phyloP scores from a whole-genome alignment of 2,113 vertebrate genomes.

The Lates calcarifer region DNA sequence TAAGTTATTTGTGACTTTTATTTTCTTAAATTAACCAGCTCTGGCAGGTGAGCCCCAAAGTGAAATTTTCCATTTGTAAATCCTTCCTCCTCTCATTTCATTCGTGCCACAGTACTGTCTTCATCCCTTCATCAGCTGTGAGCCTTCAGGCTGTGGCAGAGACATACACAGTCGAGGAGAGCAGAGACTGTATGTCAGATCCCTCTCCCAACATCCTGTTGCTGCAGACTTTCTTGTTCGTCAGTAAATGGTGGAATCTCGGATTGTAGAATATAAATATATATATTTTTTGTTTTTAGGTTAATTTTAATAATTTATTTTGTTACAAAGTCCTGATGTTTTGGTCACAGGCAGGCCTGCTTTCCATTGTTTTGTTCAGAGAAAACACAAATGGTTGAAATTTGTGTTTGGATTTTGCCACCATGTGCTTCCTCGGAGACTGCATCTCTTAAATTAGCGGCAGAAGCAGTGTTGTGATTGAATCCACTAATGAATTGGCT shows the following conservation, averaged over 20 bases:
- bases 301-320: constrained; percentile 83
- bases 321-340: constrained; percentile 53
- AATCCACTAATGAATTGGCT: constrained; percentile 1
- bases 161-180: background rate
- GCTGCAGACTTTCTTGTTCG: constrained; percentile 60
- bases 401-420: constrained; percentile 15
- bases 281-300: constrained; percentile 52
- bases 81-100: background rate
- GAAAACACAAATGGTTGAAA: background rate
- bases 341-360: constrained; percentile 59
- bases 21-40: background rate
- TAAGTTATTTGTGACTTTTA: constrained; percentile 4
- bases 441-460: constrained; percentile 5
- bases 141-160: constrained; percentile 5
- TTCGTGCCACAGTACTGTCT: constrained; percentile 8
- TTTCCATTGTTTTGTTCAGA: constrained; percentile 38
- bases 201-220: constrained; percentile 27
- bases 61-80: constrained; percentile 2
- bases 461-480: constrained; percentile 15
- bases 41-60: constrained; percentile 12
- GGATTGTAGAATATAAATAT: constrained; percentile 57
- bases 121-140: constrained; percentile 18
- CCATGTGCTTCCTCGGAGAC: constrained; percentile 62
- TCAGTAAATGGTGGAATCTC: constrained; percentile 50
- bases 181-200: background rate